These are phyloP conservation scores for Ochotona princeps DNA, from an alignment of 2,113 vertebrate species.

Conservation along the genomic window DNA sequence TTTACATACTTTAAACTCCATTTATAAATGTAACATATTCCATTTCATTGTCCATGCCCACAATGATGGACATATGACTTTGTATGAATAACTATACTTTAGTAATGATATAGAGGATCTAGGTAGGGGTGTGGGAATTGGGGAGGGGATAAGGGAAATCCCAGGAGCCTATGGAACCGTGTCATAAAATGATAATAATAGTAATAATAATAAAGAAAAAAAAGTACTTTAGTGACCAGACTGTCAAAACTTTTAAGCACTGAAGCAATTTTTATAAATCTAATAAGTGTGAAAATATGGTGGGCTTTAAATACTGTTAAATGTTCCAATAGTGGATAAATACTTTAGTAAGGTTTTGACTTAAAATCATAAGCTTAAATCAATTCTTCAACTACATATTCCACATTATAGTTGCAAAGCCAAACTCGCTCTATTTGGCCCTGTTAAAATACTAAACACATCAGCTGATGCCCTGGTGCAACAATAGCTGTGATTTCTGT, in stretches of 20 bases:
- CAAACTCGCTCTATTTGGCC: neutral
- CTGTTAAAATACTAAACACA: neutral
- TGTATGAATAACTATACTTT: no score
- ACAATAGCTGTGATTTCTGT: neutral
- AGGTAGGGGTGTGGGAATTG: no score
- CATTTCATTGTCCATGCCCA: neutral
- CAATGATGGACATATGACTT: no score
- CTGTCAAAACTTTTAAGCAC: neutral
- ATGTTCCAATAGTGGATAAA: slow-evolving; percentile 5
- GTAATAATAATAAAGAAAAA: neutral
- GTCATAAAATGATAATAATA: no score
- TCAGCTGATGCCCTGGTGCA: neutral
- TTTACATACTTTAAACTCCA: slow-evolving; percentile 52
- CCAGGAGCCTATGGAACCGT: no score
- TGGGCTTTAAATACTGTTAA: neutral
- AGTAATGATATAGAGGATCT: no score
- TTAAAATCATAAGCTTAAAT: slow-evolving; percentile 17
- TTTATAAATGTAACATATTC: slow-evolving; percentile 30
- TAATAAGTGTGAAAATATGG: slow-evolving; percentile 13
- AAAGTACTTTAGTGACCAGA: neutral
- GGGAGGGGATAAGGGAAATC: no score
- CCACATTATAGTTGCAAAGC: neutral
- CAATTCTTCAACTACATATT: neutral
- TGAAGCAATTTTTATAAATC: slow-evolving; percentile 46
- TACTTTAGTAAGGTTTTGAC: neutral